These are phyloP conservation scores for Aulostomus chinensis DNA, from an alignment of 2,797 vertebrate genomes.

Conservation along the genomic window DNA sequence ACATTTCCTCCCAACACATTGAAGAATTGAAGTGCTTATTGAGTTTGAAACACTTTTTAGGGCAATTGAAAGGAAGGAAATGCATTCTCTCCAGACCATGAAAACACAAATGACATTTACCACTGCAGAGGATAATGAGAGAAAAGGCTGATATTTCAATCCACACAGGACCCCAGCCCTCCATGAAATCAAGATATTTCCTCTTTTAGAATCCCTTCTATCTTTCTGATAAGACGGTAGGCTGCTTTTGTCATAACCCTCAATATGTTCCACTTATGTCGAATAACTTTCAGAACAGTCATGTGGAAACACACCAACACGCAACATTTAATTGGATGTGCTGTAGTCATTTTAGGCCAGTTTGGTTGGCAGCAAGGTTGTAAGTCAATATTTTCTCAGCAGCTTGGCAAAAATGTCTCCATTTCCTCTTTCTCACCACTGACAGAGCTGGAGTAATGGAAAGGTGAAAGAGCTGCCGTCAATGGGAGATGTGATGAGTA, in stretches of 20 bases:
- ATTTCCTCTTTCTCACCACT: slow-evolving; percentile 20
- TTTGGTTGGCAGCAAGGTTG: slow-evolving; percentile 31
- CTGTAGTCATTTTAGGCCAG: slow-evolving; percentile 35
- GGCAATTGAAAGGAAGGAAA: slow-evolving; percentile 38
- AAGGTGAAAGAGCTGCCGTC: slow-evolving; percentile 44
- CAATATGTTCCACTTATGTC: slow-evolving; percentile 30
- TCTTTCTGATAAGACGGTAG: slow-evolving; percentile 24
- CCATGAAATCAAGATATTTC: slow-evolving; percentile 25
- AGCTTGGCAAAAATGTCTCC: slow-evolving; percentile 39
- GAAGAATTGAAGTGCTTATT: slow-evolving; percentile 74
- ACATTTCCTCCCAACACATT: slow-evolving; percentile 51
- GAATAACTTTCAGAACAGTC: slow-evolving; percentile 24
- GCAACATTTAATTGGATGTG: slow-evolving; percentile 45
- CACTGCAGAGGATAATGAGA: slow-evolving; percentile 14
- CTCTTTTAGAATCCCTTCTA: slow-evolving; percentile 5
- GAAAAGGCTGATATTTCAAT: slow-evolving; percentile 18
- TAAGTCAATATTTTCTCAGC: slow-evolving; percentile 40
- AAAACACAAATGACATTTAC: slow-evolving; percentile 38
- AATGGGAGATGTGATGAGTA: slow-evolving; percentile 34
- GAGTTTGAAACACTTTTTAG: slow-evolving; percentile 66
- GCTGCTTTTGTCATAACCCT: slow-evolving; percentile 14
- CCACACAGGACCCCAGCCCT: not conserved
- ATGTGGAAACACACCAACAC: slow-evolving; percentile 36
- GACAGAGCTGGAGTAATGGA: slow-evolving; percentile 28
- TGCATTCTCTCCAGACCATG: slow-evolving; percentile 38